A percentile compares a stretch with the other conserved stretches of the same genome.
These are phyloP conservation scores for Alexandromys fortis DNA, from an alignment of 2,113 vertebrate genomes.

Conservation along the genomic window DNA sequence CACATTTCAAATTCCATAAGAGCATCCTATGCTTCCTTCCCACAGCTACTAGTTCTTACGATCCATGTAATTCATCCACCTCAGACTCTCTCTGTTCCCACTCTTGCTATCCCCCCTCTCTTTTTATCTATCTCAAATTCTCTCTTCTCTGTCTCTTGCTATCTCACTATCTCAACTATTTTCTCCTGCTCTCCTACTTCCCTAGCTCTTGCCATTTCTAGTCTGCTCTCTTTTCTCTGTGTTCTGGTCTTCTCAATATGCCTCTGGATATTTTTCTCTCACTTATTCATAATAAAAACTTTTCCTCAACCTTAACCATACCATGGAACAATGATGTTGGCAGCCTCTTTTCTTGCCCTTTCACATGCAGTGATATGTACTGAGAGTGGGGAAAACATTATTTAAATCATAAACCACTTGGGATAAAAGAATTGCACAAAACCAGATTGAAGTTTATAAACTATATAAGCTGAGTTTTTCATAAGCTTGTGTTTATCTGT, in stretches of 20 bases:
- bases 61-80: not conserved
- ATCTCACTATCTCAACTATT: not conserved
- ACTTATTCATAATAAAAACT: not conserved
- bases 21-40: not conserved
- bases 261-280: not conserved
- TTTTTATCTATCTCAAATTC: not conserved
- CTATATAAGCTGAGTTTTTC: conserved; percentile 23
- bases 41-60: not conserved
- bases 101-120: not conserved
- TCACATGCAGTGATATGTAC: not conserved
- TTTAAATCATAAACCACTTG: conserved; percentile 9
- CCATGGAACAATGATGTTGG: not conserved
- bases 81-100: not conserved
- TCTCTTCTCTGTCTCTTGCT: not conserved
- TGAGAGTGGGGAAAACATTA: conserved; percentile 42
- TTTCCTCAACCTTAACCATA: not conserved
- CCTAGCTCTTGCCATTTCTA: not conserved
- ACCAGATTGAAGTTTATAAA: conserved; percentile 49
- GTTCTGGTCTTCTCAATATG: too few relatives aligned
- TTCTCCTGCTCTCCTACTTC: not conserved
- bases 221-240: not conserved
- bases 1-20: not conserved
- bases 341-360: not conserved
- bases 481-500: not conserved
- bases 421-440: conserved; percentile 41